Percentiles rank a stretch among this genome's conserved stretches.
These are phyloP conservation scores for Theonella swinhoei DNA, from an alignment of 37 sponge, comb jelly and placozoan species.

Conservation along the genomic window DNA sequence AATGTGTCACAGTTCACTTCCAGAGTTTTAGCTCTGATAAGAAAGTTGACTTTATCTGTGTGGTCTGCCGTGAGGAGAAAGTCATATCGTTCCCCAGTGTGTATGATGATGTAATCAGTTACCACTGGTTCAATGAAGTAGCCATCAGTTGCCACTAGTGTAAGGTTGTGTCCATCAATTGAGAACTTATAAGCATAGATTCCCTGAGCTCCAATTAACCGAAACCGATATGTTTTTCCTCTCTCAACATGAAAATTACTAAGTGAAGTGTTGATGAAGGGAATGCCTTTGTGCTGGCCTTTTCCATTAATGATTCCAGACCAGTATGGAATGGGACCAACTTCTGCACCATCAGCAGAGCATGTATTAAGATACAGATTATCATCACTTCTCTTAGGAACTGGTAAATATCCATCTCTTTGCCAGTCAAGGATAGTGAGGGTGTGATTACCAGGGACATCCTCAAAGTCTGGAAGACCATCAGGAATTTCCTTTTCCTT, in stretches of 20 bases:
- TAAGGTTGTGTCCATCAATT: slow-evolving; percentile 77
- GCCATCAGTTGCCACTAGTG: slow-evolving; percentile 80
- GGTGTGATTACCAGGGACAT: slow-evolving; percentile 57
- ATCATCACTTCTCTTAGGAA: neutral
- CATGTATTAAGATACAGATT: neutral
- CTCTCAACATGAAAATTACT: slow-evolving; percentile 50
- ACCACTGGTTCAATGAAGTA: slow-evolving; percentile 52
- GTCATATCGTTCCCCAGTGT: slow-evolving; percentile 88
- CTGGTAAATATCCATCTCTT: slow-evolving; percentile 12
- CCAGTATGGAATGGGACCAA: slow-evolving; percentile 63
- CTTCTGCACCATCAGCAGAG: slow-evolving; percentile 39
- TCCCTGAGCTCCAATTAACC: slow-evolving; percentile 76
- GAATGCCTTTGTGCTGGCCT: slow-evolving; percentile 51
- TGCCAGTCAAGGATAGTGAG: slow-evolving; percentile 73
- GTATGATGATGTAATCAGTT: slow-evolving; percentile 73
- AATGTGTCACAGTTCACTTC: slow-evolving; percentile 26
- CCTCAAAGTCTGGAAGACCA: neutral
- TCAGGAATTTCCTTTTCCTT: neutral
- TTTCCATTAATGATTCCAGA: slow-evolving; percentile 78
- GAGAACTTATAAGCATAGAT: slow-evolving; percentile 61
- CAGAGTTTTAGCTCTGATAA: slow-evolving; percentile 76
- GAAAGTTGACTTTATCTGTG: slow-evolving; percentile 29
- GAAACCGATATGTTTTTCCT: slow-evolving; percentile 68
- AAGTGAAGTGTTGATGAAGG: slow-evolving; percentile 39
- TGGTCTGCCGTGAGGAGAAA: slow-evolving; percentile 61